phyloP scores from a whole-genome alignment of 1,140 invertebrate genomes.

The Plodia interpunctella region DNA sequence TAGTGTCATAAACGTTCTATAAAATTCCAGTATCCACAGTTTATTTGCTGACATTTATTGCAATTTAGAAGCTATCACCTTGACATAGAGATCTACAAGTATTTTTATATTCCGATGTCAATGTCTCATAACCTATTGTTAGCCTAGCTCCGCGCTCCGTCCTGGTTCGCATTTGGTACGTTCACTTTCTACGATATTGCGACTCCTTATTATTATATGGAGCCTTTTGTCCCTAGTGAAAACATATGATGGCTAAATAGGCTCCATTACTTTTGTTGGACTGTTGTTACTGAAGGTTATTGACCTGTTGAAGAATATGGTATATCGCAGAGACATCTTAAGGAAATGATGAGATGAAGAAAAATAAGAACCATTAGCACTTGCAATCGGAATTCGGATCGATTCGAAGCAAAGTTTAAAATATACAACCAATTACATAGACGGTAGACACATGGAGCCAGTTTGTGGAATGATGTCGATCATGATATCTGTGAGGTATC shows the following conservation, averaged over 20 bases:
- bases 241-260: background rate
- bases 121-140: background rate
- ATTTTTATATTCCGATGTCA: constrained; percentile 22
- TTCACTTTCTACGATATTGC: constrained; percentile 58
- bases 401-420: no score
- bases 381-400: no score
- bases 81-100: constrained; percentile 10
- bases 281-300: background rate
- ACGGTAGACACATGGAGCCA: no score
- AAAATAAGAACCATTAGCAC: no score
- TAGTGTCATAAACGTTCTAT: background rate
- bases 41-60: background rate
- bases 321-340: background rate
- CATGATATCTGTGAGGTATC: no score
- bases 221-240: constrained; percentile 7
- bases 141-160: constrained; percentile 30
- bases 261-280: background rate
- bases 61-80: background rate
- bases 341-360: no score
- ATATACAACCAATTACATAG: no score
- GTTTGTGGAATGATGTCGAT: no score
- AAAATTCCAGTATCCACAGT: background rate
- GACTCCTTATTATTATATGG: background rate
- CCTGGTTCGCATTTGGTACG: constrained; percentile 57
- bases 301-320: background rate